Conservation (phyloP, 2,113 vertebrate species). For the Leptodactylus fuscus region DNA sequence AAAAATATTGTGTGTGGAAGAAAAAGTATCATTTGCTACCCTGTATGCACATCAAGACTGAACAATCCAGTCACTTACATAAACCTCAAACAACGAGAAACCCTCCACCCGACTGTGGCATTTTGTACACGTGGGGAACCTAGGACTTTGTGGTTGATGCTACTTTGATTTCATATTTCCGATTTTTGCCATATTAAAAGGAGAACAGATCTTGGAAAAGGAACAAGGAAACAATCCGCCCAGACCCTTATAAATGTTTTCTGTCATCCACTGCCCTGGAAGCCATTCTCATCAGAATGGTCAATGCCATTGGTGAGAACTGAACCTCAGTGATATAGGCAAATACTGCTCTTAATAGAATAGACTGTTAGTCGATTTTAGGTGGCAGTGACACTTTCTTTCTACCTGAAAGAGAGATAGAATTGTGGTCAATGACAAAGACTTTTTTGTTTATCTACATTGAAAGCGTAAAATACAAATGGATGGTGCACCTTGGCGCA, state of each 20-base stretch:
- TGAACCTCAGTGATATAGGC: background rate
- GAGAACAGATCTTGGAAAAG: background rate
- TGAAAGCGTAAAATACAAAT: no score
- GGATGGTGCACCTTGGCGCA: background rate
- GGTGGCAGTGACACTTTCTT: no score
- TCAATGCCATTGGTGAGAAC: background rate
- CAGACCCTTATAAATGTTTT: background rate
- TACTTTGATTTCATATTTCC: no score
- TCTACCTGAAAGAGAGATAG: no score
- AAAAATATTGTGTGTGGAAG: slow-evolving; percentile 82
- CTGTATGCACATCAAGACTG: slow-evolving; percentile 85
- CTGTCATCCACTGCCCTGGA: background rate
- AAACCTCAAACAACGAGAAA: slow-evolving; percentile 74
- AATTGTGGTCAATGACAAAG: no score
- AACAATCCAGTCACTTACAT: slow-evolving; percentile 72
- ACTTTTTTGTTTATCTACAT: no score
- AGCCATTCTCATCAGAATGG: background rate
- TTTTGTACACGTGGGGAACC: background rate
- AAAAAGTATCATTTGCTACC: slow-evolving; percentile 88
- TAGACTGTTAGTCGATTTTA: no score
- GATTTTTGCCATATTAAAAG: no score
- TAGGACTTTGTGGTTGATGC: background rate
- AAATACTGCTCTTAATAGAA: no score
- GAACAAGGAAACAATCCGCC: background rate
- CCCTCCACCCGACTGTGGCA: slow-evolving; percentile 53